Conservation (phyloP, 2,797 vertebrate genomes). For the Argya squamiceps region DNA sequence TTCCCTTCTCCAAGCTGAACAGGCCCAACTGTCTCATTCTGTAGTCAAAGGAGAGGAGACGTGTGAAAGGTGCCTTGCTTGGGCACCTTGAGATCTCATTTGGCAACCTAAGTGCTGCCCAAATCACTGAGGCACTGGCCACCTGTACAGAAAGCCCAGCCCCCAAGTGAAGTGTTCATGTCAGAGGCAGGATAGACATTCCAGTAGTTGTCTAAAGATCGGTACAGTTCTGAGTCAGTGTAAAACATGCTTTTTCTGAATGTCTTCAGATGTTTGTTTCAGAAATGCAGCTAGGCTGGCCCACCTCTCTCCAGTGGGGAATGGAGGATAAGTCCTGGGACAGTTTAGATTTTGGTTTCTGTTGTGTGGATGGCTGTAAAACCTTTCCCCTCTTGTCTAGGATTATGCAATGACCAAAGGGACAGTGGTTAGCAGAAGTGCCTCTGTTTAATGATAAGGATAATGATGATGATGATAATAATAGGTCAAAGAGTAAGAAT, state of each 20-base stretch:
- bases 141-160: neutral
- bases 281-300: neutral
- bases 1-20: neutral
- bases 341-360: neutral
- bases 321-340: neutral
- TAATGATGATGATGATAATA: neutral
- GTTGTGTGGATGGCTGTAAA: neutral
- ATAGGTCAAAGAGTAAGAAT: neutral
- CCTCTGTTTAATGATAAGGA: neutral
- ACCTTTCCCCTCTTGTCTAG: neutral
- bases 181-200: neutral
- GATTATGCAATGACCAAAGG: neutral
- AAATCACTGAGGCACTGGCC: neutral
- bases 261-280: neutral
- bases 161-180: fast-evolving
- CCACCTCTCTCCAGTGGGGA: neutral
- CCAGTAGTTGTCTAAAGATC: neutral
- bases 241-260: neutral
- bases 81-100: neutral
- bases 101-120: fast-evolving
- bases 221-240: neutral
- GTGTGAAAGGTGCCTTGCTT: neutral
- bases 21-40: neutral
- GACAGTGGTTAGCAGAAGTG: neutral
- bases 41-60: neutral